Evolutionary conservation across 2,888 invertebrate genomes (phyloP), one percentile per base, ranked within the genome.

Genomic region (Pristionchus mayeri): DNA sequence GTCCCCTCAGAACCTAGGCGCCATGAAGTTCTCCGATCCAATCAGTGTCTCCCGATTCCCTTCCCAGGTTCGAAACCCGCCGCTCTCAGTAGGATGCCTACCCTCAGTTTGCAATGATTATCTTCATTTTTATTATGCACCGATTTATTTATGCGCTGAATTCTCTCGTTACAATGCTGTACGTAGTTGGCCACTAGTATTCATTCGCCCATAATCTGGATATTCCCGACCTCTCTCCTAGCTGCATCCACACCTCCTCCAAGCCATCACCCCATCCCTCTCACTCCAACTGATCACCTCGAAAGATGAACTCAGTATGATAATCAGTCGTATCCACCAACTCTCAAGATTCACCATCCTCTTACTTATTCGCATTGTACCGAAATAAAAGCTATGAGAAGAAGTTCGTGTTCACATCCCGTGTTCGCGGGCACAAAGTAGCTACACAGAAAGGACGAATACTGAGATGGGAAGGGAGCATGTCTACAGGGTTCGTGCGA

Each of bases 91-190:
- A 71, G 71, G 71, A 71, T 71, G 40, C n/a, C 37, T 9, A 13
- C 67, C 40, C 71, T 71, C 71, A 71, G 71, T 71, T 71, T 34
- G 67, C 67, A 40, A 40, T 71, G 71, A 71, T 71, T n/a, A 18
- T n/a, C 4, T n/a, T 54, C 21, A 21, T n/a, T 9, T 54, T n/a
- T 63, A 44, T 71, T 71, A 71, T 71, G 71, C 30, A 71, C 71
- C 40, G 71, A 71, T 71, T 7, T 71, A 44, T 71, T 44, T 71
- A 71, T 71, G 71, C 71, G 71, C 71, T 34, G 18, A 71, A 71
- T 71, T 71, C 71, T n/a, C n/a, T 71, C 71, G 71, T 71, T 71
- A 71, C 40, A 44, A n/a, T 54, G n/a, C n/a, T n/a, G n/a, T n/a
- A 9, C 71, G 71, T 71, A 71, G 71, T 71, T 40, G 71, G 7